Base-by-base conservation (phyloP, 2,888 invertebrate genomes). In the Noctua janthina region DNA sequence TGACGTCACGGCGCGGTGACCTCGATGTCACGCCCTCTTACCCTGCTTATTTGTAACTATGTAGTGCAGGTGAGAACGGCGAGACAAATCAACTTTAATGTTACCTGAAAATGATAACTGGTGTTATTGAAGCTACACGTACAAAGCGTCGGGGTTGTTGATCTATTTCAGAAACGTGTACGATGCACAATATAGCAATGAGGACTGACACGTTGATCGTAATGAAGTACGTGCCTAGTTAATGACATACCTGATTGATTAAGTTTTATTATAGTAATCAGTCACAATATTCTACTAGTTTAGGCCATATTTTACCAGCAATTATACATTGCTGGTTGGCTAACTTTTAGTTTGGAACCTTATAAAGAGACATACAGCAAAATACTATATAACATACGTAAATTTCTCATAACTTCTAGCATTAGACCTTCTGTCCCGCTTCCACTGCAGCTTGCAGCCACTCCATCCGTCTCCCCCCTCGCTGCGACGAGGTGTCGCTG, bases 1-100 rank as follows among this genome's bases (percentile, higher is more conserved):
- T 85, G 86, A 79, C 74, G 78, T 88, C 79, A 79, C 75, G 35
- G 35, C 62, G 78, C 75, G 59, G 39, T 82, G 82, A 87, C 87
- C 88, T 23, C 87, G 86, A 81, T 78, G 78, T 78, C 75, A 67
- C 82, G 80, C 69, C 75, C 78, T 59, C 75, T 75, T 85, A 68
- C 64, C 86, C 79, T 51, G 75, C 71, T 80, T 80, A 78, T 6
- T 66, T 56, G 68, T 62, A n/a, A 39, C 10, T 71, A 15, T 46
- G 39, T 39, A 74, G 77, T 74, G 46, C 68, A 68, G 5, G 59
- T 23, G 4, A 46, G 20, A 29, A 56, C 74, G 43, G 78, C 10
- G 35, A 56, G n/a, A n/a, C 75, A 83, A 73, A 49, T 56, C 20
- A 1, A 80, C 20, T 56, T 35, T 43, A 56, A 13, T 17, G 54